Percentiles rank a stretch among this genome's conserved stretches.
These are phyloP conservation scores for Paramuricea clavata DNA, from an alignment of 92 coral and sea anemone species.

Conservation along the genomic window DNA sequence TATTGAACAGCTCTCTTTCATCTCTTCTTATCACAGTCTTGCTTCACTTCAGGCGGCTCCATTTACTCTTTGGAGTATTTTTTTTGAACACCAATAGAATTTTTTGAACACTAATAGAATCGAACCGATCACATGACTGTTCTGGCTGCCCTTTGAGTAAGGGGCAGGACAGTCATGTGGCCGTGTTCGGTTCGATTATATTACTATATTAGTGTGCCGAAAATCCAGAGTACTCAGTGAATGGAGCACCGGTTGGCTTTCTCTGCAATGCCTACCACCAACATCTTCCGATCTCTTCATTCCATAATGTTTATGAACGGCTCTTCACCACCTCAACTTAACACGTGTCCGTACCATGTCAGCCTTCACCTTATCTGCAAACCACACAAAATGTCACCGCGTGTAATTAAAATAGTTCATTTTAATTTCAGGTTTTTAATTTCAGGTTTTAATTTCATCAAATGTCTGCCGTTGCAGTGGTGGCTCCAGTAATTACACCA, in stretches of 20 bases:
- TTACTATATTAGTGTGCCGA: no score
- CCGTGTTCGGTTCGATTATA: no score
- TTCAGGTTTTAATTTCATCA: background rate
- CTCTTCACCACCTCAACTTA: background rate
- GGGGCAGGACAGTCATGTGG: no score
- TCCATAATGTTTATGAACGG: no score
- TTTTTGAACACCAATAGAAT: no score
- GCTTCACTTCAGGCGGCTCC: background rate
- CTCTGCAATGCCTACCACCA: background rate
- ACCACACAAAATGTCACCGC: background rate
- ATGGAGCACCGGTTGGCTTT: no score
- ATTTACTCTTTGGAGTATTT: no score
- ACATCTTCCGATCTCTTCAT: background rate
- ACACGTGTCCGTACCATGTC: background rate
- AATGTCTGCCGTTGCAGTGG: slow-evolving; percentile 13
- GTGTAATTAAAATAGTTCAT: background rate
- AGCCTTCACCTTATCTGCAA: background rate
- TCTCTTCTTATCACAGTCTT: background rate
- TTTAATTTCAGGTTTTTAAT: background rate
- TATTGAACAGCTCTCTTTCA: background rate
- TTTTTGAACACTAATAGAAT: no score
- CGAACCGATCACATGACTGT: no score
- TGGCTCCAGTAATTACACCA: background rate
- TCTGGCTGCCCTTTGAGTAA: no score
- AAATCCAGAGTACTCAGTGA: no score